These are phyloP conservation scores for Alethe castanea DNA, from an alignment of 2,113 vertebrate genomes.

Conservation along the genomic window DNA sequence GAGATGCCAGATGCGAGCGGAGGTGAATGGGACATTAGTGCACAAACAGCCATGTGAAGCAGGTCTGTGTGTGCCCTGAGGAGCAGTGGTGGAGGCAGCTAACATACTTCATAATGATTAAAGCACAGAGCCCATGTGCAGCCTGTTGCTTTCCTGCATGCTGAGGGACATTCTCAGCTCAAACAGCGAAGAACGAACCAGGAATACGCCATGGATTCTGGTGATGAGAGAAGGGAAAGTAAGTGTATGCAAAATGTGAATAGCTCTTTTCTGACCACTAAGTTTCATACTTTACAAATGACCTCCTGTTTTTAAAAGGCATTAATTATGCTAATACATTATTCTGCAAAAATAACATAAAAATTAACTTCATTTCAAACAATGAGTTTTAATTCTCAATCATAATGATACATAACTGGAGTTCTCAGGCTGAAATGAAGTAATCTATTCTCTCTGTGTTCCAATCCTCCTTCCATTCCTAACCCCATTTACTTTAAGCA, in stretches of 20 bases:
- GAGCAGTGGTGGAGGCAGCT: not conserved
- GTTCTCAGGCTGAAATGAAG: slow-evolving; percentile 40
- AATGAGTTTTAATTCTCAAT: slow-evolving; percentile 52
- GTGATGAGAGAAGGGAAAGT: not conserved
- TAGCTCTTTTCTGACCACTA: slow-evolving; percentile 18
- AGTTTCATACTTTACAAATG: slow-evolving; percentile 55
- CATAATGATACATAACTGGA: slow-evolving; percentile 40
- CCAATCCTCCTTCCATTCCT: not conserved
- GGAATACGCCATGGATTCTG: not conserved
- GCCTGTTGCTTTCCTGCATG: not conserved
- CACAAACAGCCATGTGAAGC: not conserved
- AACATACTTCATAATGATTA: not conserved
- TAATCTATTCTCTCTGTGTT: not conserved
- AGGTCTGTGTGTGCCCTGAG: not conserved
- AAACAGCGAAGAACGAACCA: not conserved
- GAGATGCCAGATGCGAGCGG: not conserved
- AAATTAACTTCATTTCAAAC: slow-evolving; percentile 34
- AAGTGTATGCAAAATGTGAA: slow-evolving; percentile 3
- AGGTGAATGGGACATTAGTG: not conserved
- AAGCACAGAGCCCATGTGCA: not conserved
- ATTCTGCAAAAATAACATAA: slow-evolving; percentile 5
- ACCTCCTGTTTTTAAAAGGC: slow-evolving; percentile 47
- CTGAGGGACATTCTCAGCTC: not conserved
- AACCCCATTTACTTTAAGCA: not conserved
- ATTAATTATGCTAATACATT: slow-evolving; percentile 44